phyloP scores from a whole-genome alignment of 2,888 invertebrate genomes.

The Epicampocera succincta region DNA sequence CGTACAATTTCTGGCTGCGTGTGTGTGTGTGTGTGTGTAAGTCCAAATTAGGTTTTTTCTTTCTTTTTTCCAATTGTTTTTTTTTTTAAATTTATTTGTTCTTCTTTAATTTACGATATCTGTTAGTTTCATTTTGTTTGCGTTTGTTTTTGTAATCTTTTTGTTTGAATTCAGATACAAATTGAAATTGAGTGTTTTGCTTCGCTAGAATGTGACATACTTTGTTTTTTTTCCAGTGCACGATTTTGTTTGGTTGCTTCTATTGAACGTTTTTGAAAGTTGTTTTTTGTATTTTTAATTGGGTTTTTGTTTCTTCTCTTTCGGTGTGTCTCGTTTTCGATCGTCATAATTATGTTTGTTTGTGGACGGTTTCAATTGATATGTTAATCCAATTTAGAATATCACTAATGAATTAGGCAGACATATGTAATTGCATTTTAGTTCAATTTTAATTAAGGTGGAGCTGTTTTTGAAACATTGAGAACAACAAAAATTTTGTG shows the following conservation, averaged over 20 bases:
- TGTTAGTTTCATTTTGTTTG: constrained; percentile 19
- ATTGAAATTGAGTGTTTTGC: constrained; percentile 65
- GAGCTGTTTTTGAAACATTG: not conserved
- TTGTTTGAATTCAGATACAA: constrained; percentile 52
- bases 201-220: constrained; percentile 64
- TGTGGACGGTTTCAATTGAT: constrained; percentile 49
- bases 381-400: constrained; percentile 52
- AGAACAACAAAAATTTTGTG: not conserved
- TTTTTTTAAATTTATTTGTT: constrained; percentile 39
- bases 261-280: constrained; percentile 49
- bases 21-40: not conserved
- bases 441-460: constrained; percentile 16
- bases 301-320: constrained; percentile 14
- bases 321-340: constrained; percentile 36
- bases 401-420: constrained; percentile 49
- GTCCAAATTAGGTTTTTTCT: constrained; percentile 30
- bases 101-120: constrained; percentile 41
- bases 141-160: constrained; percentile 4
- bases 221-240: constrained; percentile 38
- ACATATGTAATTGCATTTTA: constrained; percentile 41
- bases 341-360: constrained; percentile 42
- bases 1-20: too few species aligned
- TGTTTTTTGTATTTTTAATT: constrained; percentile 33
- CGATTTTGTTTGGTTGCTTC: constrained; percentile 20
- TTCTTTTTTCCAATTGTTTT: constrained; percentile 16